Evolutionary conservation across 2,888 invertebrate genomes (phyloP).

Genomic region (Harpagoxenus sublaevis): DNA sequence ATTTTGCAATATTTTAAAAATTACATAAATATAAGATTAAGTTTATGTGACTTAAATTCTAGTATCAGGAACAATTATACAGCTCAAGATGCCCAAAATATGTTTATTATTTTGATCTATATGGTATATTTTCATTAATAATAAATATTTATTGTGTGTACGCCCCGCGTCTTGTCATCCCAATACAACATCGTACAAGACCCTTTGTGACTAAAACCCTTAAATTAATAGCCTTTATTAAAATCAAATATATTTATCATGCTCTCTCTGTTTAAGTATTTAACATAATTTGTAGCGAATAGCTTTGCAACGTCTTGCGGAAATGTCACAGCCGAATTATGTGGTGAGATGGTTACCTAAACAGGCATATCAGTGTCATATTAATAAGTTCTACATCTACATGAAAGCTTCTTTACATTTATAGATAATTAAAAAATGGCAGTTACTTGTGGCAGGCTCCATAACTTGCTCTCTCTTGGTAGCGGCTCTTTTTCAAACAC

Average conservation of each 20-base stretch:
- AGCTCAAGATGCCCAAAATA: not conserved
- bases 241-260: slow-evolving; percentile 85
- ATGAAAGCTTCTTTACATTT: slow-evolving; percentile 25
- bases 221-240: slow-evolving; percentile 85
- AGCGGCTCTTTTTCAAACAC: slow-evolving; percentile 88
- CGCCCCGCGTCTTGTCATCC: not conserved
- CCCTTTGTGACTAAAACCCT: slow-evolving; percentile 48
- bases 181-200: not conserved
- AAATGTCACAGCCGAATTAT: slow-evolving; percentile 85
- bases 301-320: slow-evolving; percentile 86
- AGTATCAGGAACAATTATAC: not conserved
- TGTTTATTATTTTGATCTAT: not conserved
- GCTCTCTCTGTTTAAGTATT: slow-evolving; percentile 82
- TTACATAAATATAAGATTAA: slow-evolving; percentile 17
- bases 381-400: slow-evolving; percentile 7
- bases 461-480: slow-evolving; percentile 86
- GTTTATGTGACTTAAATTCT: slow-evolving; percentile 9
- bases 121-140: slow-evolving; percentile 16
- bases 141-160: slow-evolving; percentile 24
- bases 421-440: not conserved
- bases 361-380: slow-evolving; percentile 62
- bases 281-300: slow-evolving; percentile 86
- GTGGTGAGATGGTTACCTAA: slow-evolving; percentile 87
- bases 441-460: slow-evolving; percentile 87
- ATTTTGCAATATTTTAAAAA: not conserved